Evolutionary conservation across 2,888 invertebrate genomes (phyloP), one percentile per base, ranked within the genome.

Genomic region (Nymphalis c-album): DNA sequence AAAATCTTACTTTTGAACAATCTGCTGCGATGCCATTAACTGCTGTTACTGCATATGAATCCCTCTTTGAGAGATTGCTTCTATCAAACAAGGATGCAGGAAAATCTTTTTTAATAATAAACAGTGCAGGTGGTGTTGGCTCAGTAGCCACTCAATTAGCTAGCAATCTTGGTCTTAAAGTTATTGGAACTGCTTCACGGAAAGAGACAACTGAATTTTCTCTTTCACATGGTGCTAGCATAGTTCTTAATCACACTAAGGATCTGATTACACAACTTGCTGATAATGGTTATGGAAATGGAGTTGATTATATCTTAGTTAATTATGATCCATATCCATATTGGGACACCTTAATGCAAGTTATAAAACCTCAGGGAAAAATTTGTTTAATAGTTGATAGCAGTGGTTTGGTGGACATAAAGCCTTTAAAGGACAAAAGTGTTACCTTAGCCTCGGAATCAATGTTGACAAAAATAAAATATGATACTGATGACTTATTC

Each of bases 61-160:
- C 86, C 22, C 71, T 91, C 20, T 84, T 78, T 72, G 91, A 91
- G 62, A 82, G 90, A 4, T 71, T 91, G 51, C 65, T 80, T 22
- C 50, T 91, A n/a, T 80, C 88, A 17, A 85, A 85, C 22, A 87
- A 87, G 67, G 90, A 90, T 73, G 84, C 79, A 71, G 88, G 86
- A 3, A 91, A 87, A 72, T 77, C 85, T 26, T 73, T 91, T 10
- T 75, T 91, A 60, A 81, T 91, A 35, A 86, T 91, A 55, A 91
- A 91, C 66, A 91, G 91, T 71, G 87, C 85, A 2, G 91, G 91
- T 0, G 91, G 91, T 31, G 91, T 91, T 0, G 91, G 91, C 0
- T 85, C 90, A 7, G 77, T 91, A 0, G 90, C 91, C 10, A 82
- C 87, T 20, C 91, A 91, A 71, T 69, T 91, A 10, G 88, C 84